A percentile compares a stretch with the other conserved stretches of the same genome.
Conservation (phyloP, 2,888 invertebrate genomes). For the Pyrochroa serraticornis region DNA sequence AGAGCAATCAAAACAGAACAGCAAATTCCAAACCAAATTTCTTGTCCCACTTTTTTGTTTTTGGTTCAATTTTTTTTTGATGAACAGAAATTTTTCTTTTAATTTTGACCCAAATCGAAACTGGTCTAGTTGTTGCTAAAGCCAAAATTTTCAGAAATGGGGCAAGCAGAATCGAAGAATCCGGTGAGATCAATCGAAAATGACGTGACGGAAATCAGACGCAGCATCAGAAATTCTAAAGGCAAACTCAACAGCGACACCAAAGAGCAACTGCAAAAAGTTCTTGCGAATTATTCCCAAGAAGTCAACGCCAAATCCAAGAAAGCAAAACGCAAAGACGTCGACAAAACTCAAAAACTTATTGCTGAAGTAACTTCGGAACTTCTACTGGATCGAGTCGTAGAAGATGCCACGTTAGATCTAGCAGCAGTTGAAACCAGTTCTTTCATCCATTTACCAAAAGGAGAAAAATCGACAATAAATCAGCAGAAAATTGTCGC, state of each 20-base stretch:
- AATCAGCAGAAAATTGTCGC: too few species aligned
- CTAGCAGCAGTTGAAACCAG: background rate
- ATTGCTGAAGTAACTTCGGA: slow-evolving; percentile 38
- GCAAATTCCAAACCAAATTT: too few species aligned
- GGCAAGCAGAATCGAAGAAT: slow-evolving; percentile 19
- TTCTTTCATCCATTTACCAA: background rate
- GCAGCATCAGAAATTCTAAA: slow-evolving; percentile 29
- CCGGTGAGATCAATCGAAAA: slow-evolving; percentile 34
- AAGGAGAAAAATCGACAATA: background rate
- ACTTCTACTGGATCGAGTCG: slow-evolving; percentile 22
- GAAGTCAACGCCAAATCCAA: slow-evolving; percentile 33
- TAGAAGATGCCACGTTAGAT: background rate
- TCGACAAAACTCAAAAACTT: slow-evolving; percentile 33
- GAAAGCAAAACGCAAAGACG: slow-evolving; percentile 33
- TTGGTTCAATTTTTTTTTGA: too few species aligned
- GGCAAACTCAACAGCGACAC: slow-evolving; percentile 26
- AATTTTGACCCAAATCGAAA: too few species aligned
- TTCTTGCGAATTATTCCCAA: slow-evolving; percentile 32
- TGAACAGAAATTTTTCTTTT: too few species aligned
- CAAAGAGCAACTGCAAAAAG: slow-evolving; percentile 28
- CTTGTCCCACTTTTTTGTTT: too few species aligned
- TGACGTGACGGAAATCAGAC: slow-evolving; percentile 34
- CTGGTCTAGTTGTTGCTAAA: too few species aligned
- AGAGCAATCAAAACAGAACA: too few species aligned
- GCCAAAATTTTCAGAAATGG: slow-evolving; percentile 10